Evolutionary conservation across 2,113 vertebrate genomes (phyloP).

Genomic region (Cheilinus undulatus): DNA sequence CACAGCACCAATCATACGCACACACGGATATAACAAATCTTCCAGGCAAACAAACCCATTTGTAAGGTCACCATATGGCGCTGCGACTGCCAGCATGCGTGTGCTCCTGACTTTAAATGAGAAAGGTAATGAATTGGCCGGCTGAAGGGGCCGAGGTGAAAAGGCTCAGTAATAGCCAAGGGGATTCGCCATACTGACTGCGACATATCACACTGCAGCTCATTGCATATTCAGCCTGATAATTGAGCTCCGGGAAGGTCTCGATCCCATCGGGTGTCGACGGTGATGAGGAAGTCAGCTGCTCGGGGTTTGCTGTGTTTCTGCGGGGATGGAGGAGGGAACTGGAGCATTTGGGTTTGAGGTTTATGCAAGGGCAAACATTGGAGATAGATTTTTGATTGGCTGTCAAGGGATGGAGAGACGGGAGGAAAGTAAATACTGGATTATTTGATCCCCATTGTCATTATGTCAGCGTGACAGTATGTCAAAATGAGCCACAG

Average conservation of each 20-base stretch:
- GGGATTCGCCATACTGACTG: constrained; percentile 38
- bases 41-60: constrained; percentile 9
- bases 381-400: constrained; percentile 54
- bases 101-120: constrained; percentile 69
- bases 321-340: constrained; percentile 23
- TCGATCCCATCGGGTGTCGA: constrained; percentile 36
- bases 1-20: constrained; percentile 1
- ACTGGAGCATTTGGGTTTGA: constrained; percentile 1
- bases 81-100: constrained; percentile 25
- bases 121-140: constrained; percentile 61
- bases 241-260: constrained; percentile 59
- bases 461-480: not conserved
- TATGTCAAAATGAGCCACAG: constrained; percentile 44
- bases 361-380: constrained; percentile 68
- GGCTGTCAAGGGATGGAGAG: constrained; percentile 38
- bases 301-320: constrained; percentile 23
- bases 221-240: constrained; percentile 65
- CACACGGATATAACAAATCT: constrained; percentile 5
- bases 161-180: constrained; percentile 25
- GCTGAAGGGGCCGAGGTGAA: constrained; percentile 43
- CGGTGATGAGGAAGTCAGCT: constrained; percentile 45
- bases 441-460: constrained; percentile 52
- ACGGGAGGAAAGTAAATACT: constrained; percentile 45
- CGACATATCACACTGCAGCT: constrained; percentile 54
- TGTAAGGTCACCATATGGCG: constrained; percentile 44